Percentiles rank a stretch among this genome's conserved stretches.
These are phyloP conservation scores for Anagyrus pseudococci DNA, from an alignment of 2,888 invertebrate genomes.

Conservation along the genomic window DNA sequence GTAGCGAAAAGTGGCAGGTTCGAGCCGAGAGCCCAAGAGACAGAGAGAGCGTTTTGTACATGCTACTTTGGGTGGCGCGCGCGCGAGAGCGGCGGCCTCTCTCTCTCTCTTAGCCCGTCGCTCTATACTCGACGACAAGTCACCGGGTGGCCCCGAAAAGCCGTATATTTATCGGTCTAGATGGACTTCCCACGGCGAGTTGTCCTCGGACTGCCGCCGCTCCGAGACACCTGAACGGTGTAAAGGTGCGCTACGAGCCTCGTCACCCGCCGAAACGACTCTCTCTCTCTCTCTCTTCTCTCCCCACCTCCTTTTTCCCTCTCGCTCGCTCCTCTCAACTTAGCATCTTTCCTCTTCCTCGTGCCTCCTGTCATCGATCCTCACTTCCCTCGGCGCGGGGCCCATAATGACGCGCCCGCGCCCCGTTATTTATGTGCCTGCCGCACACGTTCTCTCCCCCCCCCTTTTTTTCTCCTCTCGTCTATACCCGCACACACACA, in stretches of 20 bases:
- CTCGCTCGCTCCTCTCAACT: constrained; percentile 46
- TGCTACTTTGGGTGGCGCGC: too few relatives aligned
- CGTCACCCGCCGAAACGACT: constrained; percentile 40
- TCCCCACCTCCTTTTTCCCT: too few relatives aligned
- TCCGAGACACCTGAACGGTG: constrained; percentile 44
- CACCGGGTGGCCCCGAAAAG: constrained; percentile 53
- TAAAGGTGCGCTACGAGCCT: constrained; percentile 16
- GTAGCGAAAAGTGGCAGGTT: constrained; percentile 11
- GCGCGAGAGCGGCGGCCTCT: too few relatives aligned
- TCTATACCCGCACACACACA: constrained; percentile 12
- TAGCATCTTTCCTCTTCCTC: too few relatives aligned
- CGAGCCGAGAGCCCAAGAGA: constrained; percentile 9
- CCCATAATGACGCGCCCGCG: constrained; percentile 41
- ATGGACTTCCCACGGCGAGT: constrained; percentile 54
- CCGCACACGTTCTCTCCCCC: constrained; percentile 16
- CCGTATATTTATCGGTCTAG: constrained; percentile 50
- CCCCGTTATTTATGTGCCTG: constrained; percentile 45
- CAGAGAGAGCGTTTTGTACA: constrained; percentile 20
- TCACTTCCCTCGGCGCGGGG: constrained; percentile 34
- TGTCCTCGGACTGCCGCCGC: constrained; percentile 53
- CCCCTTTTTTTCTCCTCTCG: not conserved
- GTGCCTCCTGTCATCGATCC: constrained; percentile 51
- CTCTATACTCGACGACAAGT: constrained; percentile 25
- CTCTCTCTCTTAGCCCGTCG: not conserved
- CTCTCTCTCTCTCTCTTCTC: too few relatives aligned